A percentile compares a stretch with the other conserved stretches of the same genome.
Conservation (phyloP, 2,113 vertebrate species). For the Pelecanoides urinatrix region DNA sequence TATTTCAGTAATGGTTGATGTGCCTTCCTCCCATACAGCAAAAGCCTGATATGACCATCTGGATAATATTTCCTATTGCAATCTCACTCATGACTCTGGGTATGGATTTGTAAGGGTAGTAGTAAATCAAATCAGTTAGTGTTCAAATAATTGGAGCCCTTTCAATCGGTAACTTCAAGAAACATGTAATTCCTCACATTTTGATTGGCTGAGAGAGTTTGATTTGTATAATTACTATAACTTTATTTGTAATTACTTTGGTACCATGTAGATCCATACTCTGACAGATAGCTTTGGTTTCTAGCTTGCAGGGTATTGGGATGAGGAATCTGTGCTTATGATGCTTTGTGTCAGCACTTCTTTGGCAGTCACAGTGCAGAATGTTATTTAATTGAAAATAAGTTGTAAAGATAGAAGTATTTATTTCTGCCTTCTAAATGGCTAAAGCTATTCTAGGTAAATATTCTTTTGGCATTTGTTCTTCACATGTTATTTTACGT, state of each 20-base stretch:
- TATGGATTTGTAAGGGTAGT: not conserved
- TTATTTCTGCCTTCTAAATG: not conserved
- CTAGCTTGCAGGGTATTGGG: fast-evolving
- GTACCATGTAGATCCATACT: not conserved
- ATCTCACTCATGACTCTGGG: not conserved
- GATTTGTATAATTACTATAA: not conserved
- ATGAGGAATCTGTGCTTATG: not conserved
- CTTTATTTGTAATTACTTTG: not conserved
- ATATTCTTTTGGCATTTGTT: not conserved
- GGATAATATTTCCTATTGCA: not conserved
- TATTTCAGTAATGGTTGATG: not conserved
- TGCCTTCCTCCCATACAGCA: not conserved
- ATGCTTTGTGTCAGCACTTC: not conserved
- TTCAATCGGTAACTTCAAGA: not conserved
- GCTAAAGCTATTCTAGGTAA: not conserved
- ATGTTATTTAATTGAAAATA: not conserved
- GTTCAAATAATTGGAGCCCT: not conserved
- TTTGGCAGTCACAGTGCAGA: not conserved
- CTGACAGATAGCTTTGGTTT: not conserved
- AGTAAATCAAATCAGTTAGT: not conserved
- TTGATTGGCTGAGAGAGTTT: not conserved
- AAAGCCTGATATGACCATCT: not conserved
- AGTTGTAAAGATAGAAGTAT: not conserved
- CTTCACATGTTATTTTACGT: not conserved
- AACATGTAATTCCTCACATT: not conserved